Base-by-base conservation (phyloP, 2,797 vertebrate species). In the Uromys caudimaculatus region DNA sequence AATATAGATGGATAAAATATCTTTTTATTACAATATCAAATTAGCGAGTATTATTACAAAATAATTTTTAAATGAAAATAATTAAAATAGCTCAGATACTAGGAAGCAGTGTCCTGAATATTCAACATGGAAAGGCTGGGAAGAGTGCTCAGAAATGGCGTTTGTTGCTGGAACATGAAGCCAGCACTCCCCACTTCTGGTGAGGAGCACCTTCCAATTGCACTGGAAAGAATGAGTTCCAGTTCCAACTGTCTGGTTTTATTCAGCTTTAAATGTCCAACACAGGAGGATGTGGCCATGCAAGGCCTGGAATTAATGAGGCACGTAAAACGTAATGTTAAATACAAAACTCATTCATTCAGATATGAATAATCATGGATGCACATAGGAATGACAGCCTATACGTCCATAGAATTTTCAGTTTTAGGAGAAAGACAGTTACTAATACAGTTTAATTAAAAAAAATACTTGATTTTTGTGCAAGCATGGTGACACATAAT, bases 1-100 rank as follows among this genome's bases (percentile, higher is more conserved):
- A 97, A 95, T 81, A 95, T 1, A 64, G 91, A 23, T 81, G 87
- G 89, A 95, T 92, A 76, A 76, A 89, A 35, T 82, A 91, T 89
- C 95, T 93, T 95, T 95, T 64, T 44, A 44, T n/a, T 90, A 24
- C 41, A 88, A 82, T 95, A 97, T 96, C 86, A 97, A 96, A 95
- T 95, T 91, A 95, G 83, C 71, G 81, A 91, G 38, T 89, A 97
- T 95, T 96, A 96, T 90, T 95, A 88, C 41, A 95, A 84, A 71
- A 96, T 9, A 93, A 47, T 95, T 96, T 96, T 82, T 3, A 77
- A 96, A 95, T 94, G 58, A 96, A 96, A 97, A 92, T 94, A 96
- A 95, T 93, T 86, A 78, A 93, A 92, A 21, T 41, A 83, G 17
- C 3, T 78, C 91, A 73, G 24, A 90, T 19, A 75, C 54, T 56